Percentiles rank a stretch among this genome's conserved stretches.
Evolutionary conservation across 1,140 invertebrate species (phyloP).

Genomic region (Periplaneta americana): DNA sequence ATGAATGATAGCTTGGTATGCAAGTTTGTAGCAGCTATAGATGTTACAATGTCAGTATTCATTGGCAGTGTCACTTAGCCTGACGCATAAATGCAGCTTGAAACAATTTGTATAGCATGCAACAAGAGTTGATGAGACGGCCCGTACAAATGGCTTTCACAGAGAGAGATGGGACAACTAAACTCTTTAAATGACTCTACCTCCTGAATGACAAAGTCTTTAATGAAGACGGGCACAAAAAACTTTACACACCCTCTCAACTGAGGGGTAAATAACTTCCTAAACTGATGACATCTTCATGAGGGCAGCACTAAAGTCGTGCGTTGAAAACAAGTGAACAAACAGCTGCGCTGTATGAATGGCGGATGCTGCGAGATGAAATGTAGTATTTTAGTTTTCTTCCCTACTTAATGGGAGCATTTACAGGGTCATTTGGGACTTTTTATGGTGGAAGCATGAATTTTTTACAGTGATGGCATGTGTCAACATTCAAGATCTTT

Average conservation of each 20-base stretch:
- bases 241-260: background rate
- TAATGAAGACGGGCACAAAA: background rate
- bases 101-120: no score
- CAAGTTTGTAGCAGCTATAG: no score
- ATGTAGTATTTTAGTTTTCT: background rate
- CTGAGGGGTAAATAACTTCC: background rate
- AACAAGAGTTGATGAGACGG: no score
- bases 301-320: background rate
- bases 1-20: no score
- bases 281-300: background rate
- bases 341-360: background rate
- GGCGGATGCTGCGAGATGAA: background rate
- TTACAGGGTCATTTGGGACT: background rate
- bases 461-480: background rate
- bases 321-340: background rate
- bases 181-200: background rate
- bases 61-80: no score
- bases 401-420: background rate
- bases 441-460: background rate
- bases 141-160: no score
- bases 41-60: no score
- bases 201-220: background rate
- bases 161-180: background rate
- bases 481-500: background rate
- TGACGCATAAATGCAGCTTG: no score